phyloP scores from a whole-genome alignment of 2,797 vertebrate genomes.

The Prionace glauca region DNA sequence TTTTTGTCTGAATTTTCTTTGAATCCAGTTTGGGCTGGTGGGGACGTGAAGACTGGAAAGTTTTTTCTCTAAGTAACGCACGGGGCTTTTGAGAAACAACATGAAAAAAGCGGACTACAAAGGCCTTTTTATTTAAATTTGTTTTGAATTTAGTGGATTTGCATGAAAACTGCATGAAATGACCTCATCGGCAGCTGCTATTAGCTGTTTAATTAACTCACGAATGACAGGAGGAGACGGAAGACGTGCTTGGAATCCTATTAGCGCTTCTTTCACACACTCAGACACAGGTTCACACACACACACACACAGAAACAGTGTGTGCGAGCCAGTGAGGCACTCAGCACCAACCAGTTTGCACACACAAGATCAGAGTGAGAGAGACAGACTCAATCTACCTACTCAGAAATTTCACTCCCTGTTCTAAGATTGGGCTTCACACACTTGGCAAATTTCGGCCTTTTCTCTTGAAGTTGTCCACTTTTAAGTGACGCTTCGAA shows the following conservation, averaged over 20 bases:
- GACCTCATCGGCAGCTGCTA: conserved; percentile 77
- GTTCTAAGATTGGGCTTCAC: not conserved
- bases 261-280: conserved; percentile 44
- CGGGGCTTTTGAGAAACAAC: conserved; percentile 41
- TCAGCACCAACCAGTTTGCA: conserved; percentile 38
- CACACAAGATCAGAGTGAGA: not conserved
- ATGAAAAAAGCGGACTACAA: conserved; percentile 53
- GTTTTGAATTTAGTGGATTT: conserved; percentile 74
- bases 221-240: conserved; percentile 63
- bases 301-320: conserved; percentile 41
- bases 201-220: conserved; percentile 79
- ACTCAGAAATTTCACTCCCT: not conserved
- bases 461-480: not conserved
- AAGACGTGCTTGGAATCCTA: conserved; percentile 69
- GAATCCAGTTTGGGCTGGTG: not conserved
- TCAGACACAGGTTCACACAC: not conserved
- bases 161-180: conserved; percentile 77
- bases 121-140: conserved; percentile 75
- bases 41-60: conserved; percentile 26
- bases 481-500: not conserved
- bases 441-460: not conserved
- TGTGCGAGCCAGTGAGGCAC: conserved; percentile 50
- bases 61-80: not conserved
- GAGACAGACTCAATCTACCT: not conserved
- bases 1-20: conserved; percentile 14